Conservation (phyloP, 2,888 invertebrate genomes). For the Pocota personata region DNA sequence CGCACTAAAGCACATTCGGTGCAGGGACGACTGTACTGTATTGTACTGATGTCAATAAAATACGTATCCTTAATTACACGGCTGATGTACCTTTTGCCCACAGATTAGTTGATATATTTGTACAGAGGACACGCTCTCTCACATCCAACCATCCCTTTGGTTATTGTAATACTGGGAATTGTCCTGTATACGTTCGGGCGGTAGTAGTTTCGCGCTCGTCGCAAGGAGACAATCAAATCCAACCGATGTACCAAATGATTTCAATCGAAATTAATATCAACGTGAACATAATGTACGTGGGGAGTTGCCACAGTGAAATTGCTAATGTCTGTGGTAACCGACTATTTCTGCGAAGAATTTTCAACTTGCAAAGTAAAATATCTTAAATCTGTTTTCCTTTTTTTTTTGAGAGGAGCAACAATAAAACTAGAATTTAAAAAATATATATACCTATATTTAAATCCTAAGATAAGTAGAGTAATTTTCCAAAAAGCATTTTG, state of each 20-base stretch:
- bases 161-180: conserved; percentile 42
- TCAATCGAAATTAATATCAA: conserved; percentile 67
- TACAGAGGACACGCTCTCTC: conserved; percentile 46
- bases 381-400: too few relatives aligned
- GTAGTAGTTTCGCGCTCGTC: conserved; percentile 52
- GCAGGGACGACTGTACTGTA: conserved; percentile 23
- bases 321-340: background rate
- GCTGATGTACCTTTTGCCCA: conserved; percentile 69
- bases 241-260: conserved; percentile 66
- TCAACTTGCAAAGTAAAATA: too few relatives aligned
- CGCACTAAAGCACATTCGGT: conserved; percentile 67
- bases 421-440: too few relatives aligned
- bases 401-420: too few relatives aligned
- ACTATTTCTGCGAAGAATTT: background rate
- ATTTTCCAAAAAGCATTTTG: too few relatives aligned
- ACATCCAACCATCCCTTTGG: conserved; percentile 18
- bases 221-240: conserved; percentile 60
- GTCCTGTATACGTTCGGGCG: conserved; percentile 14
- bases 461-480: too few relatives aligned
- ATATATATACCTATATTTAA: too few relatives aligned
- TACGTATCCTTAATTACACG: conserved; percentile 70
- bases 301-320: conserved; percentile 26
- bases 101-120: conserved; percentile 65
- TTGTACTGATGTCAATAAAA: conserved; percentile 52
- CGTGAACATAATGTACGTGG: conserved; percentile 4